Conservation (phyloP, 2,888 invertebrate species). For the Spodoptera littoralis region DNA sequence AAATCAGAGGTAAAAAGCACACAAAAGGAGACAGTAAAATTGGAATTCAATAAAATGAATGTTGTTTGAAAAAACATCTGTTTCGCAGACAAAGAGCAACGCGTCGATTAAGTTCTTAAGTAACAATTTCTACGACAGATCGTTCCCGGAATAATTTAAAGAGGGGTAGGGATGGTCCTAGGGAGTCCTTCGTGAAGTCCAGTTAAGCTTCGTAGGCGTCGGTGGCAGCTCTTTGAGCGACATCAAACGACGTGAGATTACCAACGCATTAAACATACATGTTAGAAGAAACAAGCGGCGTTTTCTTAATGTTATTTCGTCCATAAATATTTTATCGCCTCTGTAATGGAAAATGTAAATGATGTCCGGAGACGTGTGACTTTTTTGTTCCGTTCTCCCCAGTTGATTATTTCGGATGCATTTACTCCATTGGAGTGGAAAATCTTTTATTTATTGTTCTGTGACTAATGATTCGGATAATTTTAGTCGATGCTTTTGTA, state of each 20-base stretch:
- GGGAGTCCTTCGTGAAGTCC: constrained; percentile 56
- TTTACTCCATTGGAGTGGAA: background rate
- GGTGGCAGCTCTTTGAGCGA: constrained; percentile 71
- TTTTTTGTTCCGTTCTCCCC: constrained; percentile 40
- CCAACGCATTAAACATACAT: constrained; percentile 84
- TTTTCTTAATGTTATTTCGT: constrained; percentile 83
- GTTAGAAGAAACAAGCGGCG: constrained; percentile 73
- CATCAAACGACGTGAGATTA: constrained; percentile 82
- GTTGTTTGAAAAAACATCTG: constrained; percentile 67
- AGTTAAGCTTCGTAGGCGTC: constrained; percentile 75
- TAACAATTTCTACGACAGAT: constrained; percentile 77
- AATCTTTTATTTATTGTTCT: background rate
- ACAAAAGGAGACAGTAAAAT: constrained; percentile 56
- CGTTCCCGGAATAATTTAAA: constrained; percentile 76
- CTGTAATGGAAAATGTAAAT: constrained; percentile 83
- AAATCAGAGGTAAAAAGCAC: constrained; percentile 53
- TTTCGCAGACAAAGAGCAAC: constrained; percentile 69
- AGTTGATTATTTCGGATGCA: constrained; percentile 14
- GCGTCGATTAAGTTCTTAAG: constrained; percentile 77
- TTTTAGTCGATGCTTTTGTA: too few species aligned
- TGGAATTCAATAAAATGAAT: constrained; percentile 63
- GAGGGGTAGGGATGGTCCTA: constrained; percentile 41
- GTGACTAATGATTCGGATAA: too few species aligned
- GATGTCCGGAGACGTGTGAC: constrained; percentile 61
- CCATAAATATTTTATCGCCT: constrained; percentile 82